phyloP scores from a whole-genome alignment of 2,113 vertebrate species.

The Cercocebus atys region DNA sequence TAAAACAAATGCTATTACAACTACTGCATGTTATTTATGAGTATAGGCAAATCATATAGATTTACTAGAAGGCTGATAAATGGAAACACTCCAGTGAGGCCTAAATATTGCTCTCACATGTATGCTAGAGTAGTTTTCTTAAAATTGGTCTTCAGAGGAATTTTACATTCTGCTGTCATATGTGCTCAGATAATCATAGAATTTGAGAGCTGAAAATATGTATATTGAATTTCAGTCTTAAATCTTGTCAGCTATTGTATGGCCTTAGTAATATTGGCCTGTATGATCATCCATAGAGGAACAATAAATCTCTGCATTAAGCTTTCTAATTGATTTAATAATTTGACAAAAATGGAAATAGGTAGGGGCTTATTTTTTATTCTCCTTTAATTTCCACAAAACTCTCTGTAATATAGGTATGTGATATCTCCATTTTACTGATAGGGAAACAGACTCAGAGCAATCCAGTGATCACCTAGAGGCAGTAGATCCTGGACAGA shows the following conservation, averaged over 20 bases:
- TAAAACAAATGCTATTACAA: background rate
- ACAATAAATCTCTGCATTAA: background rate
- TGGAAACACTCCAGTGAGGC: background rate
- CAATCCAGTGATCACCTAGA: background rate
- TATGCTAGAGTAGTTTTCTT: slow-evolving; percentile 3
- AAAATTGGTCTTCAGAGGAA: slow-evolving; percentile 16
- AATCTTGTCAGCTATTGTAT: background rate
- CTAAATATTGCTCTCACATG: background rate
- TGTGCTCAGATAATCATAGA: background rate
- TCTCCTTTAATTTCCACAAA: background rate
- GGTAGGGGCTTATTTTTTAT: background rate
- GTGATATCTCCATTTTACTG: background rate
- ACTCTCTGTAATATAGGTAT: background rate
- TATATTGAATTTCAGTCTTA: slow-evolving; percentile 6
- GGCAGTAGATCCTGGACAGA: background rate
- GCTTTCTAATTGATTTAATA: slow-evolving; percentile 29
- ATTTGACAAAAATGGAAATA: background rate
- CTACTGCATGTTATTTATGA: background rate
- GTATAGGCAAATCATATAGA: background rate
- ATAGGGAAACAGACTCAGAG: slow-evolving; percentile 12
- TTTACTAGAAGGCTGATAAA: background rate
- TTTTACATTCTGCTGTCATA: background rate
- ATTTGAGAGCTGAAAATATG: slow-evolving; percentile 32
- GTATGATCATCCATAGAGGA: background rate
- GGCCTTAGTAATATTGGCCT: background rate